phyloP scores from a whole-genome alignment of 2,113 vertebrate species.

The Stercorarius parasiticus region DNA sequence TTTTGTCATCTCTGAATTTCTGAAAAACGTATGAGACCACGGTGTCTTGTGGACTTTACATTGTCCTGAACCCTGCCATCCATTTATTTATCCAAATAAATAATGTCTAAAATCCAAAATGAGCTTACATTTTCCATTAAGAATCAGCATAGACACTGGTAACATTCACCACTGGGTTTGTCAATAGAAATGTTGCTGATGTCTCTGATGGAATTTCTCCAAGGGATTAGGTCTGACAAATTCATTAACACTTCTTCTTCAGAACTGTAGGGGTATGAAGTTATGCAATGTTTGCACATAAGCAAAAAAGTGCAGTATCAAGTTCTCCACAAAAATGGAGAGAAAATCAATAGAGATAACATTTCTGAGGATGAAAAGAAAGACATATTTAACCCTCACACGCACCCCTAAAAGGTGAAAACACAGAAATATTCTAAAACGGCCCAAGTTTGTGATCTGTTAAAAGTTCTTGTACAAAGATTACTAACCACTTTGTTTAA shows the following conservation, averaged over 20 bases:
- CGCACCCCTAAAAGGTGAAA: not conserved
- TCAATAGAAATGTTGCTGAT: not conserved
- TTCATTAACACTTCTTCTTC: not conserved
- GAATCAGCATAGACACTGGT: not conserved
- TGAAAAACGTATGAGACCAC: not conserved
- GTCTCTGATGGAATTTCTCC: not conserved
- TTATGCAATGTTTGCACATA: not conserved
- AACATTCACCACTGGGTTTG: not conserved
- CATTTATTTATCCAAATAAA: not conserved
- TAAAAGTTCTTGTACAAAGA: not conserved
- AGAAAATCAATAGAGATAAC: not conserved
- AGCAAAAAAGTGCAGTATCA: not conserved
- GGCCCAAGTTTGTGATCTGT: not conserved
- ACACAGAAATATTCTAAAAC: not conserved
- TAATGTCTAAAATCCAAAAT: not conserved
- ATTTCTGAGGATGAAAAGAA: not conserved
- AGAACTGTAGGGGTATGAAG: not conserved
- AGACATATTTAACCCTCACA: not conserved
- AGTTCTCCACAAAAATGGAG: not conserved
- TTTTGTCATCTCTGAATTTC: not conserved
- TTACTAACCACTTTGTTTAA: not conserved
- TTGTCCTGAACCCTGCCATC: not conserved
- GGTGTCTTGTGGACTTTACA: not conserved
- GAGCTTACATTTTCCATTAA: not conserved
- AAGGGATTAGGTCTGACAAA: not conserved